Base-by-base conservation (phyloP, 1,140 invertebrate genomes). In the Pachyrhynchus sulphureomaculatus region DNA sequence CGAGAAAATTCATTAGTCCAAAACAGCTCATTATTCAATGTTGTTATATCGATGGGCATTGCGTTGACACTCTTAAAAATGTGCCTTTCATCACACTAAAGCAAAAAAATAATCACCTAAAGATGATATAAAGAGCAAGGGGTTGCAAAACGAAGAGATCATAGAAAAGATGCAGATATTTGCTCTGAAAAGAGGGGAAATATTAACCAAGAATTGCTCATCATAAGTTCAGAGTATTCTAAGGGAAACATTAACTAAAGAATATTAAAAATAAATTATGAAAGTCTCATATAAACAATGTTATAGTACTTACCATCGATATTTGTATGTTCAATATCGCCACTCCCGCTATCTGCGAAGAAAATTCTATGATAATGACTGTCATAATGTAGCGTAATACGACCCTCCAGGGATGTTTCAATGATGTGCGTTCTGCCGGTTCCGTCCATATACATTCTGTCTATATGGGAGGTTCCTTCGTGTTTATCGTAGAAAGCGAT, bases 371-470 rank as follows among this genome's bases (percentile, higher is more conserved):
- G 74, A 21, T 77, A 59, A 2, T 75, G 64, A 0, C 34, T 47
- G 37, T 85, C 83, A 60, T 84, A 88, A 23, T 73, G 69, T n/a
- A 88, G 58, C 18, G 83, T 54, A 13, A 75, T 72, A 0, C 82
- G 81, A 42, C 84, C 84, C 55, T 66, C 0, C 54, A 74, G 39
- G 20, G 77, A 76, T 5, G 77, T 64, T 58, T 84, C 81, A 15
- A 83, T 73, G 0, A 84, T 59, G 45, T 82, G 81, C 2, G 69
- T 72, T 48, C 79, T 72, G 0, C 79, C 77, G 2, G 67, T 68
- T 1, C 85, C 86, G 68, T 82, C 81, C 79, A 87, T 82, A 4
- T 77, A 68, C 48, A 84, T 70, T 17, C 83, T 77, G 66, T 86
- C 84, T 13, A 91, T 83, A 26, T 83, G 81, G 13, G 79, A 78